A percentile compares a stretch with the other conserved stretches of the same genome.
Conservation (phyloP, 2,888 invertebrate species). For the Drosophila suboccidentalis region DNA sequence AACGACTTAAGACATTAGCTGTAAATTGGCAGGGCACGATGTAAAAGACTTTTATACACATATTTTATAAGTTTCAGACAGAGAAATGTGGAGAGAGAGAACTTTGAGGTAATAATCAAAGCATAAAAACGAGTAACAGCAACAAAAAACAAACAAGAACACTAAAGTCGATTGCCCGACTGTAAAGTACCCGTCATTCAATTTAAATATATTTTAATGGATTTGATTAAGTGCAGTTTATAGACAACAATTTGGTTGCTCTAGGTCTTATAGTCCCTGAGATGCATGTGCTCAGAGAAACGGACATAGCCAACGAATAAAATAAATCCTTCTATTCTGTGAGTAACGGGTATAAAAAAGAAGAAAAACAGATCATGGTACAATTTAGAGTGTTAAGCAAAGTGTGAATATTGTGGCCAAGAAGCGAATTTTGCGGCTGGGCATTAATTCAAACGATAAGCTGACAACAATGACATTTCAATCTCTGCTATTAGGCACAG, state of each 20-base stretch:
- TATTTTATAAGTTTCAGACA: slow-evolving; percentile 20
- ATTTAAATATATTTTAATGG: not conserved
- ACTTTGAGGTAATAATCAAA: slow-evolving; percentile 19
- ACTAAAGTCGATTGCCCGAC: not conserved
- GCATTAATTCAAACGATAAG: slow-evolving; percentile 66
- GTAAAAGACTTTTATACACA: slow-evolving; percentile 36
- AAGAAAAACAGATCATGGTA: slow-evolving; percentile 30
- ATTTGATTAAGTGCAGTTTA: not conserved
- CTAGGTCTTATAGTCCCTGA: no score
- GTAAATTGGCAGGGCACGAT: slow-evolving; percentile 44
- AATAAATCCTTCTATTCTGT: not conserved
- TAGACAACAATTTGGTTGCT: no score
- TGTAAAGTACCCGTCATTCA: not conserved
- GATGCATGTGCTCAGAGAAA: no score
- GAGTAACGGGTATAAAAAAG: slow-evolving; percentile 6
- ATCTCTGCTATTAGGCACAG: slow-evolving; percentile 59
- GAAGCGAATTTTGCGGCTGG: slow-evolving; percentile 28
- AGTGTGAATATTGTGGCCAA: slow-evolving; percentile 31
- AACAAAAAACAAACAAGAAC: slow-evolving; percentile 18
- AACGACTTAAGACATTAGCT: slow-evolving; percentile 75
- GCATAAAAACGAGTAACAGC: slow-evolving; percentile 25
- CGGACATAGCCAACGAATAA: not conserved
- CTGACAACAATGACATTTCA: slow-evolving; percentile 79
- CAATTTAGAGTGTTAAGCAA: slow-evolving; percentile 39
- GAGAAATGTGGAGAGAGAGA: not conserved